Evolutionary conservation across 1,140 invertebrate species (phyloP).

Genomic region (Parapsyche elsis): DNA sequence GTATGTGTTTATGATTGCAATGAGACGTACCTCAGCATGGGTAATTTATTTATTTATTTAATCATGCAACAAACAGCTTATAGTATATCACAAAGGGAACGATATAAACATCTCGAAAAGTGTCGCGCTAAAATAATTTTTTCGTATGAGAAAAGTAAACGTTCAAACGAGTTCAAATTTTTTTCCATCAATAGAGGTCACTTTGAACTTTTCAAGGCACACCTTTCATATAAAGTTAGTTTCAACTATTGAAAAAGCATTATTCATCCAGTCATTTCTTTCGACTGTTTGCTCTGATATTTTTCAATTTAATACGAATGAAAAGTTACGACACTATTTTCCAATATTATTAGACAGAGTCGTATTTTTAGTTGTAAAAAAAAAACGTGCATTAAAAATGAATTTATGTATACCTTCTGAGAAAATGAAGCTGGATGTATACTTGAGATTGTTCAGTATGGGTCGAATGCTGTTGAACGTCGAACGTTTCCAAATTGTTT

Average conservation of each 20-base stretch:
- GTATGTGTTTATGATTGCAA: no score
- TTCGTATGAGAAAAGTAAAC: no score
- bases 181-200: slow-evolving; percentile 3
- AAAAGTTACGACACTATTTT: not conserved
- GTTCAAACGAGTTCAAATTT: not conserved
- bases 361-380: no score
- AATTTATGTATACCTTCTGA: slow-evolving; percentile 72
- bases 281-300: not conserved
- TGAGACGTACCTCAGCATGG: no score
- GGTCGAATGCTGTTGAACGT: slow-evolving; percentile 78
- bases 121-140: no score
- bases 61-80: no score
- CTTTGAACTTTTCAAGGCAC: not conserved
- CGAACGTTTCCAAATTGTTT: slow-evolving; percentile 78
- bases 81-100: no score
- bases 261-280: not conserved
- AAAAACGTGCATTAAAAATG: no score
- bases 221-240: not conserved
- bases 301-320: not conserved
- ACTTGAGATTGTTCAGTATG: slow-evolving; percentile 79
- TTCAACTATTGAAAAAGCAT: slow-evolving; percentile 18
- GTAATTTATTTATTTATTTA: no score
- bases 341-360: not conserved
- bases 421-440: slow-evolving; percentile 75
- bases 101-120: no score